Conservation (phyloP, 2,797 vertebrate species). For the Podarcis siculus region DNA sequence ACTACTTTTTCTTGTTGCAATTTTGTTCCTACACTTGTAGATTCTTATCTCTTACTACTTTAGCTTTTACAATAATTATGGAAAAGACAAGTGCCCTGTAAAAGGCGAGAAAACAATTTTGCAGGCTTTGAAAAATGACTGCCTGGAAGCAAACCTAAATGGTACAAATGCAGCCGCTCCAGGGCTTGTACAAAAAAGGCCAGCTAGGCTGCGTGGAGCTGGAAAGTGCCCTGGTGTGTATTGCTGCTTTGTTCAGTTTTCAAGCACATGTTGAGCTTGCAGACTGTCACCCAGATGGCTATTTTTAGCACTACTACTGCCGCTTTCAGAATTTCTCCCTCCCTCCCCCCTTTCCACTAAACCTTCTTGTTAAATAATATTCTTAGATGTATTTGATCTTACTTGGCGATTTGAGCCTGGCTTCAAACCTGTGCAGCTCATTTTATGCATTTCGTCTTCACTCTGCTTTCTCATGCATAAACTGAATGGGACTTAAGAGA, state of each 20-base stretch:
- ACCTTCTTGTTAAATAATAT: not conserved
- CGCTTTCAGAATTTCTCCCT: slow-evolving; percentile 14
- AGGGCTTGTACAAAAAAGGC: not conserved
- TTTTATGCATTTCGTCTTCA: not conserved
- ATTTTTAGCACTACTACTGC: slow-evolving; percentile 12
- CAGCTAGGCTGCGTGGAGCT: not conserved
- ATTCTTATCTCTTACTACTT: not conserved
- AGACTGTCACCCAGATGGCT: slow-evolving; percentile 1
- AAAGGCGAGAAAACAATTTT: not conserved
- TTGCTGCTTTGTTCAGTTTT: not conserved
- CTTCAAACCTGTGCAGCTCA: not conserved
- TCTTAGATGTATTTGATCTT: slow-evolving; percentile 1
- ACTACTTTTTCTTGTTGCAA: not conserved
- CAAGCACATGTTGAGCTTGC: not conserved
- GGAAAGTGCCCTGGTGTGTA: not conserved
- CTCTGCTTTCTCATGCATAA: not conserved
- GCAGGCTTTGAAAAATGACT: not conserved
- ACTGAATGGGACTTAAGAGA: not conserved
- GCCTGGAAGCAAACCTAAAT: not conserved
- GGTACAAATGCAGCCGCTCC: not conserved
- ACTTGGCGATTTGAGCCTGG: not conserved
- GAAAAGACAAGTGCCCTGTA: not conserved
- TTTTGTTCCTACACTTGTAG: not conserved
- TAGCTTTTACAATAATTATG: not conserved
- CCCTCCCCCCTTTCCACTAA: not conserved